Conservation (phyloP, 92 coral and sea anemone genomes). For the Phenganax stokvisi region DNA sequence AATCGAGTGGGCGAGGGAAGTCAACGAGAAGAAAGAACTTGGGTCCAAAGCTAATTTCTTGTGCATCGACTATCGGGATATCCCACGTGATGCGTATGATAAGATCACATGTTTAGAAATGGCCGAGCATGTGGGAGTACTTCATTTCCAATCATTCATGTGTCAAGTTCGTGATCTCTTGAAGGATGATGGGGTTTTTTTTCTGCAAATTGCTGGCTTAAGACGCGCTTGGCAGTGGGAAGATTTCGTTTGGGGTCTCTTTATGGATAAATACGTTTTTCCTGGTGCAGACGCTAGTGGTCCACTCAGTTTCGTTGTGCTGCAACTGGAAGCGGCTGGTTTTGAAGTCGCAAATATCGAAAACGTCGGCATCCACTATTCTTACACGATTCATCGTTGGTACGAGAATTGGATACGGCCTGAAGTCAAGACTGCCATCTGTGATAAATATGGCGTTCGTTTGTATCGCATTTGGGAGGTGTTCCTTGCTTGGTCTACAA, state of each 20-base stretch:
- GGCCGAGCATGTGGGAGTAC: slow-evolving; percentile 98
- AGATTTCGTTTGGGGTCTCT: slow-evolving; percentile 94
- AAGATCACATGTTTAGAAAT: slow-evolving; percentile 97
- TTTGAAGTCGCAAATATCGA: slow-evolving; percentile 84
- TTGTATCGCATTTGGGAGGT: slow-evolving; percentile 87
- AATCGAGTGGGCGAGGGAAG: slow-evolving; percentile 69
- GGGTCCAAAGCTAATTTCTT: slow-evolving; percentile 59
- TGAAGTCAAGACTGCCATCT: slow-evolving; percentile 62
- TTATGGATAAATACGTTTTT: slow-evolving; percentile 96
- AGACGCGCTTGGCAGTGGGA: slow-evolving; percentile 99
- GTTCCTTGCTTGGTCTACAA: slow-evolving; percentile 96
- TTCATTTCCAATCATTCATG: slow-evolving; percentile 81
- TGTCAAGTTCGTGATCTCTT: slow-evolving; percentile 89
- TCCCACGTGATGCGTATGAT: slow-evolving; percentile 64
- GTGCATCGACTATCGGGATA: slow-evolving; percentile 91
- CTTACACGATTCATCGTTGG: slow-evolving; percentile 88
- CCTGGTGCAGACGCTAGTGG: slow-evolving; percentile 99
- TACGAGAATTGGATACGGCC: slow-evolving; percentile 94
- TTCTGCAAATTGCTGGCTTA: slow-evolving; percentile 96
- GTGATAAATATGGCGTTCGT: slow-evolving; percentile 63
- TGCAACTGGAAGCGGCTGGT: slow-evolving; percentile 87
- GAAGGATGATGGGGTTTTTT: slow-evolving; percentile 95
- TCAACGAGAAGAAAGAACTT: slow-evolving; percentile 53
- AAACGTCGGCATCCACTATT: slow-evolving; percentile 94
- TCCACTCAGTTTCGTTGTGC: slow-evolving; percentile 78